Base-by-base conservation (phyloP, 2,113 vertebrate species). In the Vicugna pacos region DNA sequence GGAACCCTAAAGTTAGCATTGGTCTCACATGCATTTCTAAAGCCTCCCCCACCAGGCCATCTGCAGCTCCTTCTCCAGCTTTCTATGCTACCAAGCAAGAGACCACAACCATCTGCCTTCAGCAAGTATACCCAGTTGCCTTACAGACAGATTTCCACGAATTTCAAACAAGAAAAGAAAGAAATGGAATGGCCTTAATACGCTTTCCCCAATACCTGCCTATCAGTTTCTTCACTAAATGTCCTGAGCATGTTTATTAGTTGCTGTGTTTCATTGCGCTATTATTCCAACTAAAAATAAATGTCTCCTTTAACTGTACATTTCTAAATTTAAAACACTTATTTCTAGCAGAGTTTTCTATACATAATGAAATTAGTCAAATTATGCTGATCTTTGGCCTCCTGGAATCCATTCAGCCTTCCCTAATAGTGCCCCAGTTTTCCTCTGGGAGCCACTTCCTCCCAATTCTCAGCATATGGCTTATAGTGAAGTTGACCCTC, bases 101-200 rank as follows among this genome's bases (percentile, higher is more conserved):
- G 86, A 94, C 91, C 76, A 72, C 8, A 82, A 38, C 70, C 76
- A 95, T 95, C 93, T 97, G 93, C n/a, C 50, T 94, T 91, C 60
- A 38, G 9, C 79, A 62, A 85, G 42, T n/a, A 91, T 35, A 73
- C 13, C 1, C 54, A 86, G 92, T 85, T 93, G 30, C n/a, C 56
- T 76, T 89, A 73, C 46, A 79, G 72, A 91, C 56, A 93, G n/a
- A 93, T 79, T 94, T 97, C 89, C n/a, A 69, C 38, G 35, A 89
- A 97, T 93, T 95, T 79, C 42, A 72, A 89, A 80, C 56, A 58
- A 91, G 79, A 54, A 83, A 16, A 22, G 7, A 79, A 87, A 88
- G 46, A 70, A 89, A n/a, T 20, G 12, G 42, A 95, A n/a, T 20
- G 52, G 35, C 92, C 52, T 64, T 96, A 70, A 56, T 81, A 79